Percentiles rank a stretch among this genome's conserved stretches.
Conservation (phyloP, 2,113 vertebrate species). For the Melanerpes aurifrons region DNA sequence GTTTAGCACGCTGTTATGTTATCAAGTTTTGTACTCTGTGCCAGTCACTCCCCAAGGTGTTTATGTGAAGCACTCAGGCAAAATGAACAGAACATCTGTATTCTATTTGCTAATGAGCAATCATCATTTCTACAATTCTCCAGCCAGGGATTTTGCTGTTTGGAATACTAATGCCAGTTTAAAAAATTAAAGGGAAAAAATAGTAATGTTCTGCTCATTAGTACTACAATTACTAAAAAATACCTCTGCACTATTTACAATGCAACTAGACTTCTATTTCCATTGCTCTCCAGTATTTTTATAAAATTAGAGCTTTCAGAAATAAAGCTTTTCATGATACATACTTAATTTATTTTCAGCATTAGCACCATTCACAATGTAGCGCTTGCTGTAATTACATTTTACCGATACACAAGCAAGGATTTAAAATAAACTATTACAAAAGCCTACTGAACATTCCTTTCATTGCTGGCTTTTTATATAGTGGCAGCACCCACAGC, state of each 20-base stretch:
- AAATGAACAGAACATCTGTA: constrained; percentile 81
- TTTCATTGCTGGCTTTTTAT: not conserved
- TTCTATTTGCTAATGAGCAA: constrained; percentile 83
- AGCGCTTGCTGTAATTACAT: constrained; percentile 32
- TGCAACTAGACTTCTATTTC: not conserved
- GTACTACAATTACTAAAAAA: constrained; percentile 35
- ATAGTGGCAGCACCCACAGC: not conserved
- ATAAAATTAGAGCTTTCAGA: constrained; percentile 31
- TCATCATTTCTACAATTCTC: constrained; percentile 79
- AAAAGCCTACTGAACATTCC: not conserved
- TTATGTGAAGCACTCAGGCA: constrained; percentile 72
- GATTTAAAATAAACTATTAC: not conserved
- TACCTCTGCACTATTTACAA: constrained; percentile 5
- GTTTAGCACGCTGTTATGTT: constrained; percentile 5
- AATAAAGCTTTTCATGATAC: constrained; percentile 26
- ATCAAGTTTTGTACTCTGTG: constrained; percentile 49
- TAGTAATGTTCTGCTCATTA: constrained; percentile 47
- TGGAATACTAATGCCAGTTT: constrained; percentile 78
- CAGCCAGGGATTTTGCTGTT: constrained; percentile 73
- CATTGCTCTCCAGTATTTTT: not conserved
- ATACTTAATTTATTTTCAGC: constrained; percentile 13
- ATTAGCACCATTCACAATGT: not conserved
- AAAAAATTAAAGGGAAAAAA: constrained; percentile 36
- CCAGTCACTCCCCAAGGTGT: constrained; percentile 74
- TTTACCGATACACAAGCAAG: not conserved